Evolutionary conservation across 1,140 invertebrate genomes (phyloP), one percentile per base, ranked within the genome.

Genomic region (Trigoniulus corallinus): DNA sequence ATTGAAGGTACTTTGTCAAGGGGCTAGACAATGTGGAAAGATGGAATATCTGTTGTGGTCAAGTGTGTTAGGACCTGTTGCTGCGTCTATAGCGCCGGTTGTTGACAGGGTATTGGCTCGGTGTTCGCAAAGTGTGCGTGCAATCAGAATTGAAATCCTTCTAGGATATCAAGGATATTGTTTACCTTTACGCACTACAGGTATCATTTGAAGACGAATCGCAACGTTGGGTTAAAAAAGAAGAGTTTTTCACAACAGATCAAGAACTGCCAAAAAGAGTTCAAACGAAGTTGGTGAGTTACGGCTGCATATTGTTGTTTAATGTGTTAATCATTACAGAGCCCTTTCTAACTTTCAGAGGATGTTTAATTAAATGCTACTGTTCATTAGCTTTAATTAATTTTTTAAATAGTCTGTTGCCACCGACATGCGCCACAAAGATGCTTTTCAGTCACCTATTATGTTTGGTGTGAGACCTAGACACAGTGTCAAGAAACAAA

Each of bases 261-360:
- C 68, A 72, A 51, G 64, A 69, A 21, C 48, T 72, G 13, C 70
- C 70, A n/a, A 67, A 66, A 56, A 59, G 61, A 52, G 59, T 71
- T 26, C 61, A 63, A 55, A 57, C 61, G 7, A 63, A 61, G 58
- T 52, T 70, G 59, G 66, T 68, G 52, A 57, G 59, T 44, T 7
- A 4, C 24, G 37, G 18, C 18, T 12, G 12, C 24, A 44, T 44
- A 21, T 44, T 44, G 42, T 24, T 44, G 12, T 44, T 24, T 21
- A 39, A 13, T 39, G 12, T 39, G 37, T 18, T 39, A 13, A 13
- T 18, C 18, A 13, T 39, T 39, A 39, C 37, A 18, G 12, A 13
- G 12, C 37, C 12, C 37, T 18, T 39, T 39, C 37, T 13, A 13
- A 13, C 37, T 13, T 39, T 39, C 12, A 13, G 37, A 39, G 12